Base-by-base conservation (phyloP, 2,113 vertebrate species). In the Pica pica region DNA sequence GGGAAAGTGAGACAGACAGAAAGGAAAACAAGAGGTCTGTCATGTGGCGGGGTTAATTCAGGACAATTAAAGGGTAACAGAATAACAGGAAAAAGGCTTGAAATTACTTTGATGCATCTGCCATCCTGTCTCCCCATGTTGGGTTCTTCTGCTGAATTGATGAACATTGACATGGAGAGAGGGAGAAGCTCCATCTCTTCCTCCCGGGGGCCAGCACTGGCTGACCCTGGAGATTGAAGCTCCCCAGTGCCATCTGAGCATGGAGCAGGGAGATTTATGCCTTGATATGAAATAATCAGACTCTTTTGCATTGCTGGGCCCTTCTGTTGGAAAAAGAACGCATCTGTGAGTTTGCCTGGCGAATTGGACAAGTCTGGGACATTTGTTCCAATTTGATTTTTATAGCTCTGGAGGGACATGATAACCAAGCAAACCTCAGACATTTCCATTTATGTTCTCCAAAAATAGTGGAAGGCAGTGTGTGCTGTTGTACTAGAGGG, bases 61-160 rank as follows among this genome's bases (percentile, higher is more conserved):
- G 85, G 50, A 37, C 20, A 24, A 5, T 61, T 64, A 53, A 42
- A 88, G 75, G 61, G 47, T 33, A 71, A 74, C 23, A 83, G 70
- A 84, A 24, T 37, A 57, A 80, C 6, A 4, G 31, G 60, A 11
- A 68, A 49, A 59, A 74, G 52, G 71, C 37, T 6, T n/a, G 70
- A 46, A 79, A 80, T 70, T 12, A 11, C 37, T 65, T 50, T 20
- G 26, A 3, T 87, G 33, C 11, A 4, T 63, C 12, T 57, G 21
- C 47, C 9, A 27, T 59, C 22, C 68, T 13, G 0, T 47, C 39
- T 57, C 33, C 22, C n/a, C 4, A 0, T 8, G 9, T 4, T 74
- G 78, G 52, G 27, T 47, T 4, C n/a, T 49, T 22, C 18, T 74
- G 56, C 53, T 76, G 5, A 44, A 11, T 1, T 39, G 63, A 30